Percentiles rank a stretch among this genome's conserved stretches.
These are phyloP conservation scores for Ptilodon capucinus DNA, from an alignment of 2,888 invertebrate species.

Conservation along the genomic window DNA sequence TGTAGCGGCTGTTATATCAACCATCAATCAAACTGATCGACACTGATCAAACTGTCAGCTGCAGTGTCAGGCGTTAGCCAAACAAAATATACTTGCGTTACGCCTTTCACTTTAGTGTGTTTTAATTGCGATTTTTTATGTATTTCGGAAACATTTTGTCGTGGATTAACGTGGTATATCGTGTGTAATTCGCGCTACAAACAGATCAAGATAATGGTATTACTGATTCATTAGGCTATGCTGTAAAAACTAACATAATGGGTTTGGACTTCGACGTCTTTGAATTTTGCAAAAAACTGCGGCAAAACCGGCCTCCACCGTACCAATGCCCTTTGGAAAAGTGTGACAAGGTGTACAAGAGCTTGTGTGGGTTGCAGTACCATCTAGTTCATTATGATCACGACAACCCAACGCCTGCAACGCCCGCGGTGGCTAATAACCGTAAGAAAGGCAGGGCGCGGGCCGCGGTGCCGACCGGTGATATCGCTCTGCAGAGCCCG, in stretches of 20 bases:
- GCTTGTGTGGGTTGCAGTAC: constrained; percentile 92
- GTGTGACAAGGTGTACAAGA: constrained; percentile 93
- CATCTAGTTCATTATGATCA: constrained; percentile 94
- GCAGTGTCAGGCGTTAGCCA: no score
- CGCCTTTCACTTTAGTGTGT: constrained; percentile 38
- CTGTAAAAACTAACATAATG: constrained; percentile 72
- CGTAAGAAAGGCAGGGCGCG: constrained; percentile 85
- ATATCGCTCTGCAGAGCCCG: constrained; percentile 75
- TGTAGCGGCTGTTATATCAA: not conserved
- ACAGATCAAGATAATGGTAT: constrained; percentile 11
- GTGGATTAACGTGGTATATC: constrained; percentile 6
- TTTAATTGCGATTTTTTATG: constrained; percentile 14
- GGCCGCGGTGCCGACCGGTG: constrained; percentile 82
- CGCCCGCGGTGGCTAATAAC: constrained; percentile 83
- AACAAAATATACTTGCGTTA: no score
- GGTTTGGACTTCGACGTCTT: constrained; percentile 93
- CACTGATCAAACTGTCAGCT: not conserved
- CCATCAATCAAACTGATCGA: not conserved
- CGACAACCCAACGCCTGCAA: constrained; percentile 87
- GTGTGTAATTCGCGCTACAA: not conserved
- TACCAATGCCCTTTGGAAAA: constrained; percentile 93
- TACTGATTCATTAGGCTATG: constrained; percentile 9
- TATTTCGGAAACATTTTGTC: constrained; percentile 1
- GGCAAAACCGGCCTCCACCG: constrained; percentile 91
- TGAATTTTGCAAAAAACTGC: constrained; percentile 92